Percentiles rank a stretch among this genome's conserved stretches.
Evolutionary conservation across 2,797 vertebrate genomes (phyloP).

Genomic region (Botia kubotai): DNA sequence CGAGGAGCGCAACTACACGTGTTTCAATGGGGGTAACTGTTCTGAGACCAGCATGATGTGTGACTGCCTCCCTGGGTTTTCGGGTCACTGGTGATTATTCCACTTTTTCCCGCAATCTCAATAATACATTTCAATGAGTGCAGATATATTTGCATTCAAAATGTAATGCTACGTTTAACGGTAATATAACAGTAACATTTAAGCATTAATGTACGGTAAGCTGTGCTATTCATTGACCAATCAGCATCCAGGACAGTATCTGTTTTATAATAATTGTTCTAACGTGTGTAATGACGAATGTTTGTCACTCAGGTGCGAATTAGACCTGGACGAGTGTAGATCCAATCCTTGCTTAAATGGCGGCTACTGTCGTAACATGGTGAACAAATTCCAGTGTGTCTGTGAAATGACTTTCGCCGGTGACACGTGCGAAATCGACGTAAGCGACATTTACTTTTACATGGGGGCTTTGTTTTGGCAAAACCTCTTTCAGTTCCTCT

Average conservation of each 20-base stretch:
- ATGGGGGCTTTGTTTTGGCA: slow-evolving; percentile 91
- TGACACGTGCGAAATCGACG: slow-evolving; percentile 86
- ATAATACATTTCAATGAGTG: not conserved
- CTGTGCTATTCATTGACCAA: not conserved
- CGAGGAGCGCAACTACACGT: slow-evolving; percentile 84
- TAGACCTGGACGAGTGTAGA: slow-evolving; percentile 87
- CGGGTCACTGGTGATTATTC: slow-evolving; percentile 83
- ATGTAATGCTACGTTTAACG: not conserved
- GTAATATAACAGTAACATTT: not conserved
- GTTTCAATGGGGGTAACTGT: slow-evolving; percentile 91
- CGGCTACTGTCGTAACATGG: slow-evolving; percentile 87
- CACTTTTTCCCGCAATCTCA: slow-evolving; percentile 13
- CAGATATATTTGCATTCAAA: not conserved
- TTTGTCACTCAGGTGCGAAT: slow-evolving; percentile 82
- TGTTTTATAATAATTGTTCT: not conserved
- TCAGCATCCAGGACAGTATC: not conserved
- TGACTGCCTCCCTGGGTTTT: slow-evolving; percentile 82
- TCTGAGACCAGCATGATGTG: slow-evolving; percentile 77
- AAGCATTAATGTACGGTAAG: not conserved
- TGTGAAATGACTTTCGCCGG: slow-evolving; percentile 87
- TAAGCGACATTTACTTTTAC: slow-evolving; percentile 93
- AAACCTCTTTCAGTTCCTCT: slow-evolving; percentile 92
- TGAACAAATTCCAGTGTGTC: slow-evolving; percentile 84
- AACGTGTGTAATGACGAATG: not conserved
- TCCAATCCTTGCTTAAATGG: slow-evolving; percentile 88